Conservation (phyloP, 2,113 vertebrate genomes). For the Formicarius rufipectus region DNA sequence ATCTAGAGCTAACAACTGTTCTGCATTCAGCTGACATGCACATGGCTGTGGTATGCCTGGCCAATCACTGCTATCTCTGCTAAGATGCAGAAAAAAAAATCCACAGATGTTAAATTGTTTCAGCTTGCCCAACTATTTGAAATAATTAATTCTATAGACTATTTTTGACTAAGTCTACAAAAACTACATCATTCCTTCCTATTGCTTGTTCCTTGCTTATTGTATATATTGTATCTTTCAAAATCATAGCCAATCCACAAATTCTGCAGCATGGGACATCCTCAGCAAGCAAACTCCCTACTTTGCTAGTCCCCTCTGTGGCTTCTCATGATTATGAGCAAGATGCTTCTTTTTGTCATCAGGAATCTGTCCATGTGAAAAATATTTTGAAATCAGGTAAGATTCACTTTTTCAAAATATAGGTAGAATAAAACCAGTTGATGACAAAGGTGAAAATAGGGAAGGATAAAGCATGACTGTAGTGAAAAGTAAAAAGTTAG, state of each 20-base stretch:
- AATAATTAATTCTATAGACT: conserved; percentile 31
- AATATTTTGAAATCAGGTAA: not conserved
- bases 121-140: conserved; percentile 23
- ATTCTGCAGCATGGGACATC: not conserved
- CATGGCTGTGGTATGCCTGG: not conserved
- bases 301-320: not conserved
- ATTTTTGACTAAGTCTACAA: conserved; percentile 27
- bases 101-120: conserved; percentile 55
- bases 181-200: not conserved
- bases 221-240: not conserved
- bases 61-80: conserved; percentile 26
- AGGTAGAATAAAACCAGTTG: not conserved
- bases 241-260: not conserved
- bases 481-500: not conserved
- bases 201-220: not conserved
- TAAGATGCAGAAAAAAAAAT: not conserved
- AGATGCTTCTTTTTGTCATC: not conserved
- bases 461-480: not conserved
- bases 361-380: not conserved
- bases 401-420: not conserved
- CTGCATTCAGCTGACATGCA: conserved; percentile 30
- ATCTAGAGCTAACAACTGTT: conserved; percentile 20
- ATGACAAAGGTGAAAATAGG: not conserved
- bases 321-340: not conserved
- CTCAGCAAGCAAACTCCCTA: not conserved